Evolutionary conservation across 35 echinoderm and acorn worm genomes (phyloP).

Genomic region (Chiridota heheva): DNA sequence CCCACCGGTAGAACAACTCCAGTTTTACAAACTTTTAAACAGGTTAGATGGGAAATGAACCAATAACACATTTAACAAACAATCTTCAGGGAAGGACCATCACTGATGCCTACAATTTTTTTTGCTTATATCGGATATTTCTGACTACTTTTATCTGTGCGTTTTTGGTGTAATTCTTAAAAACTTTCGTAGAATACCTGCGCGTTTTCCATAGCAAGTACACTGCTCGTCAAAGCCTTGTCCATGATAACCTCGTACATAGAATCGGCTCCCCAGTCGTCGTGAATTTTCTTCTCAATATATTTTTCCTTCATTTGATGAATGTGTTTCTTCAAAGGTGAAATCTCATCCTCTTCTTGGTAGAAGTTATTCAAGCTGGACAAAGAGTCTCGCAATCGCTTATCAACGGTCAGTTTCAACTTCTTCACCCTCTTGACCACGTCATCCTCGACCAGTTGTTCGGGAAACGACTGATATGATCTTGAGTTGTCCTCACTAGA

Average conservation of each 20-base stretch:
- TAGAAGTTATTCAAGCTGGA: conserved; percentile 19
- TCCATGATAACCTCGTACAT: conserved; percentile 52
- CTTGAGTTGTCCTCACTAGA: too few relatives aligned
- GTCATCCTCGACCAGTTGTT: too few relatives aligned
- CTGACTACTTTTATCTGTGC: too few relatives aligned
- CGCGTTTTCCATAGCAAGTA: conserved; percentile 41
- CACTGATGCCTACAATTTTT: too few relatives aligned
- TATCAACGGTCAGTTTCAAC: conserved; percentile 33
- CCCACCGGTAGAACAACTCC: too few relatives aligned
- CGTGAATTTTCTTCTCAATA: conserved; percentile 14
- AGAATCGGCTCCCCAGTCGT: conserved; percentile 17
- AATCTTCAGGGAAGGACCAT: too few relatives aligned
- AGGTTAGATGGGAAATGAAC: too few relatives aligned
- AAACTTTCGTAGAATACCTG: conserved; percentile 12
- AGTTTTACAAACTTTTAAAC: too few relatives aligned
- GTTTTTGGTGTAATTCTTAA: too few relatives aligned
- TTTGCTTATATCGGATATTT: too few relatives aligned
- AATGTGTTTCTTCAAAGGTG: conserved; percentile 16
- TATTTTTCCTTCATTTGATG: conserved; percentile 29
- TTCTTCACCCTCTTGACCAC: conserved; percentile 15
- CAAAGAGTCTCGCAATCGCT: conserved; percentile 25
- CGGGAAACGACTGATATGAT: too few relatives aligned
- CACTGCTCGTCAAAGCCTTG: conserved; percentile 37
- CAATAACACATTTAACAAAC: too few relatives aligned
- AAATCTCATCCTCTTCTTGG: neutral